Percentiles rank a stretch among this genome's conserved stretches.
These are phyloP conservation scores for Siniperca obscura DNA, from an alignment of 2,797 vertebrate genomes.

Conservation along the genomic window DNA sequence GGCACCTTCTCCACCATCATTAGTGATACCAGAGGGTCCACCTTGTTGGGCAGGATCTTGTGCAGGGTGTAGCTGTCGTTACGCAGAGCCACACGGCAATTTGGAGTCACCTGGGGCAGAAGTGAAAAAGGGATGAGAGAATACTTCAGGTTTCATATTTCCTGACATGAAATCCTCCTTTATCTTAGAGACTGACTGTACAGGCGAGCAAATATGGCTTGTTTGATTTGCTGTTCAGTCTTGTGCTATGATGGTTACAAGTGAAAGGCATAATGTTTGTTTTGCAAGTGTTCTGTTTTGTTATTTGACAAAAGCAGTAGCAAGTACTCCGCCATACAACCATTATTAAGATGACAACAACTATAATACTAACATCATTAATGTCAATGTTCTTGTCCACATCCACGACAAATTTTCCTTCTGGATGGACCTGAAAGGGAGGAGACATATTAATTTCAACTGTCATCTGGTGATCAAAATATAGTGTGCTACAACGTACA, in stretches of 20 bases:
- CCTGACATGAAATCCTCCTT: not conserved
- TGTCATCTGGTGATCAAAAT: not conserved
- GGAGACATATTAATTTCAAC: not conserved
- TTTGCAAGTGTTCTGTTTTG: not conserved
- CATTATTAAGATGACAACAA: not conserved
- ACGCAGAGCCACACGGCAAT: constrained; percentile 95
- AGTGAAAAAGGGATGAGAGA: not conserved
- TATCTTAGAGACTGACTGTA: not conserved
- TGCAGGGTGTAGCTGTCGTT: constrained; percentile 99
- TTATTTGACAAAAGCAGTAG: not conserved
- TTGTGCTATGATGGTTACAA: not conserved
- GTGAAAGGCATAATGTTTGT: not conserved
- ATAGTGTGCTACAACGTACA: not conserved
- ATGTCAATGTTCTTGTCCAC: constrained; percentile 99
- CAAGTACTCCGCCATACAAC: not conserved
- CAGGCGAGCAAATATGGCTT: not conserved
- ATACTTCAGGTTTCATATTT: not conserved
- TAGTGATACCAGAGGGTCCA: constrained; percentile 96
- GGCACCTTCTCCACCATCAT: constrained; percentile 99
- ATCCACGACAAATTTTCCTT: constrained; percentile 98
- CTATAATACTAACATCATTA: constrained; percentile 91
- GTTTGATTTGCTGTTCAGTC: not conserved
- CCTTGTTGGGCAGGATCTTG: constrained; percentile 99
- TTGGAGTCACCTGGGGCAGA: constrained; percentile 92
- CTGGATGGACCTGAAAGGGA: constrained; percentile 92